Base-by-base conservation (phyloP, 2,888 invertebrate genomes). In the Isoperla grammatica region DNA sequence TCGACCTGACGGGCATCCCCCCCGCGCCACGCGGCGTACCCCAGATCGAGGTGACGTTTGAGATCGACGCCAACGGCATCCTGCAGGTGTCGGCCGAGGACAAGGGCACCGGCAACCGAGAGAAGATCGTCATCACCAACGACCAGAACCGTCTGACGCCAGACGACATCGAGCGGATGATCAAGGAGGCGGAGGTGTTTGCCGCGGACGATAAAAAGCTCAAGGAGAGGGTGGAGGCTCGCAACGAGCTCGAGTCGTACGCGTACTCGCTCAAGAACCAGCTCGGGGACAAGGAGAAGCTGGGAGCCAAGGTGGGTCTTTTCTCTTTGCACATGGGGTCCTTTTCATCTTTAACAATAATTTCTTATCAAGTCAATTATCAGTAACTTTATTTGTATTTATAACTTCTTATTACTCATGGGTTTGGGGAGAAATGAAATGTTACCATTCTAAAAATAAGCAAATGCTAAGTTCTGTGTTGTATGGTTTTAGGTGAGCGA, bases 141-240 rank as follows among this genome's bases (percentile, higher is more conserved):
- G 98, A 98, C 72, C 95, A 97, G 75, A 97, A 97, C 77, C 82
- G 97, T 65, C 77, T 99, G 64, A 95, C 95, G 12, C 97, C 96
- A 3, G 98, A 99, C 68, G 98, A 99, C 71, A 99, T 99, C 68
- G 97, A 99, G 73, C 83, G 95, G 64, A 99, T 99, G 99, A 96
- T 99, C 75, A 92, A 92, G 76, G 98, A 99, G 73, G 97, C 98
- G 1, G 99, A 99, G 78, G 94, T 93, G 76, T 99, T 97, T 77
- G 95, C 97, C 15, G 98, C 98, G 71, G 98, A 99, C 67, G 99
- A 99, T 77, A 96, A 96, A 80, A 95, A 94, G 76, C 79, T 95
- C 66, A 95, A 95, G 78, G 95, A 97, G 76, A 84, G 90, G 56
- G 95, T 98, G 2, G 98, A 98, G 73, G 88, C 97, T 2, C 86